These are phyloP conservation scores for Dipodomys merriami DNA, from an alignment of 2,113 vertebrate genomes.

Conservation along the genomic window DNA sequence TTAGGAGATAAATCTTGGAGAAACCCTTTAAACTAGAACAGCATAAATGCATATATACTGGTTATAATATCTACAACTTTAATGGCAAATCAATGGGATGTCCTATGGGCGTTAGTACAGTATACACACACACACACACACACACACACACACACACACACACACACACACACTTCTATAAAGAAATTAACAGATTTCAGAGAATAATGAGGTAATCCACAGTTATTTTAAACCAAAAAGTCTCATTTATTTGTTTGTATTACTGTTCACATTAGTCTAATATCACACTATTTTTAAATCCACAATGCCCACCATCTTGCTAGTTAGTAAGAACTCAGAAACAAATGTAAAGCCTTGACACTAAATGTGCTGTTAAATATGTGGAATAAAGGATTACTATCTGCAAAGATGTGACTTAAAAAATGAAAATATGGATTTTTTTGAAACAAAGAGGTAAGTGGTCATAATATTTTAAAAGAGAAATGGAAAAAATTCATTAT, in stretches of 20 bases:
- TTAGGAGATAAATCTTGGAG: background rate
- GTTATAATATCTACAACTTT: background rate
- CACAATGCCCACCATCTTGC: accelerated
- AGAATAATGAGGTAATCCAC: background rate
- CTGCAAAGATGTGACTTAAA: background rate
- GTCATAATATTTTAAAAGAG: background rate
- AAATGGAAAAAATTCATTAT: background rate
- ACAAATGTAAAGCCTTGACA: background rate
- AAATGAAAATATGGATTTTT: background rate
- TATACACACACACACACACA: background rate
- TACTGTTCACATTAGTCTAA: background rate
- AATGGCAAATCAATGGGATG: background rate
- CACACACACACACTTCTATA: background rate
- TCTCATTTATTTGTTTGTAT: background rate
- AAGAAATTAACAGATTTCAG: background rate
- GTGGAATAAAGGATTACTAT: background rate
- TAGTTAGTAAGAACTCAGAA: background rate
- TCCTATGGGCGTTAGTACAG: background rate
- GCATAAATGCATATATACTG: background rate
- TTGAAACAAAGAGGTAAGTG: background rate
- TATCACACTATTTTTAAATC: background rate
- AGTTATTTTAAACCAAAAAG: background rate
- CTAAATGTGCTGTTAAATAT: background rate
- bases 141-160: background rate
- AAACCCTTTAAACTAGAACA: background rate